Percentiles rank a stretch among this genome's conserved stretches.
Conservation (phyloP, 2,797 vertebrate genomes). For the Orestias chungarensis region DNA sequence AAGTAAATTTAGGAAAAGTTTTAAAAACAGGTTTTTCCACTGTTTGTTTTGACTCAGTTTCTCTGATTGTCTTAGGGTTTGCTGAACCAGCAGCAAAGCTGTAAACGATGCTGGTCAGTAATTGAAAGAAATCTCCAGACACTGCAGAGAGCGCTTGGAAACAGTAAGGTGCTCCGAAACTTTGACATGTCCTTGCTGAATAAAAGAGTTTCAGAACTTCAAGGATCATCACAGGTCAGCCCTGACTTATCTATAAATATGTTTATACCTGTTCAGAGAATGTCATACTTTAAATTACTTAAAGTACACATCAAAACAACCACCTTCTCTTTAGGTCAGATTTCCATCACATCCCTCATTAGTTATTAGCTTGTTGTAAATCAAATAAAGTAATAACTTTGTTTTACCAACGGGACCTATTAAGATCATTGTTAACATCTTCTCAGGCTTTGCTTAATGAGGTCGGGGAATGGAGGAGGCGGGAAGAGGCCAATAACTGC, state of each 20-base stretch:
- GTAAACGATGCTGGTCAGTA: slow-evolving; percentile 87
- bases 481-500: slow-evolving; percentile 90
- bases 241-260: background rate
- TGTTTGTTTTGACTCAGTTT: background rate
- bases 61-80: slow-evolving; percentile 82
- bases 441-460: slow-evolving; percentile 91
- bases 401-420: slow-evolving; percentile 38
- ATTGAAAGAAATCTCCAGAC: slow-evolving; percentile 91
- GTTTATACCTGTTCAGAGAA: slow-evolving; percentile 9
- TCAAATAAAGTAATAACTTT: slow-evolving; percentile 57
- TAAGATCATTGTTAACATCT: slow-evolving; percentile 20
- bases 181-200: slow-evolving; percentile 87
- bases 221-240: slow-evolving; percentile 88
- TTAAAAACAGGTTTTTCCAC: rapidly evolving
- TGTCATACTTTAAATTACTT: slow-evolving; percentile 24
- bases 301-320: slow-evolving; percentile 45
- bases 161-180: slow-evolving; percentile 85
- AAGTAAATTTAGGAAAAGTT: background rate
- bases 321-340: slow-evolving; percentile 38
- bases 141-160: slow-evolving; percentile 82
- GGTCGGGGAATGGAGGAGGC: slow-evolving; percentile 91
- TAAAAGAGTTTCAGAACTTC: slow-evolving; percentile 87
- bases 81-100: slow-evolving; percentile 90
- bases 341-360: slow-evolving; percentile 31
- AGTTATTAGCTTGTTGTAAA: slow-evolving; percentile 45